Evolutionary conservation across 2,797 vertebrate genomes (phyloP).

Genomic region (Clarias pachynema): DNA sequence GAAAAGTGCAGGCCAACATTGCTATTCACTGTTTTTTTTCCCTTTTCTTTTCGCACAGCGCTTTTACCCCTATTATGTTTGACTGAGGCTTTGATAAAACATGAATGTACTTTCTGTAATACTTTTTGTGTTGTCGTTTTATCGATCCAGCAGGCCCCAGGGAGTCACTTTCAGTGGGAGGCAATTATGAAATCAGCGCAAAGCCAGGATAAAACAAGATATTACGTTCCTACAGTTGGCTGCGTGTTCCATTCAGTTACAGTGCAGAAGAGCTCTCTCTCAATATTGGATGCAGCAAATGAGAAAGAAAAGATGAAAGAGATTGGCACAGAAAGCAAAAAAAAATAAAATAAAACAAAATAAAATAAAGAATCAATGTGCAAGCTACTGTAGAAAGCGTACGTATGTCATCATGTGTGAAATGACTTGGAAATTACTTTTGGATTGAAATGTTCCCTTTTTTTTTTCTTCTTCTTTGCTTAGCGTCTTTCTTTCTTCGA

Average conservation of each 20-base stretch:
- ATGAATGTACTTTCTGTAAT: conserved; percentile 65
- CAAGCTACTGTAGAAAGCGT: conserved; percentile 49
- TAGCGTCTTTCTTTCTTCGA: conserved; percentile 1
- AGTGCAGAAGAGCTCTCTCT: conserved; percentile 52
- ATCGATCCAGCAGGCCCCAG: conserved; percentile 59
- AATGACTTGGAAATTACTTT: conserved; percentile 55
- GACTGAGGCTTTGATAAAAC: conserved; percentile 66
- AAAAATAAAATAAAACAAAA: conserved; percentile 18
- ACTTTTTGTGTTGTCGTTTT: conserved; percentile 62
- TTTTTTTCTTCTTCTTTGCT: background rate
- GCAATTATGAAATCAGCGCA: conserved; percentile 64
- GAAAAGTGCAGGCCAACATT: conserved; percentile 15
- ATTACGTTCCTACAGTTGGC: conserved; percentile 61
- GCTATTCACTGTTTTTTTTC: conserved; percentile 35
- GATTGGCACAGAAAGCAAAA: conserved; percentile 38
- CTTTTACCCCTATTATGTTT: conserved; percentile 53
- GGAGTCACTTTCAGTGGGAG: conserved; percentile 62
- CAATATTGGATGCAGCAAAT: conserved; percentile 54
- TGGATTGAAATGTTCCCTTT: conserved; percentile 47
- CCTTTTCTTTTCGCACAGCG: conserved; percentile 22
- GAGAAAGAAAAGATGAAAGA: conserved; percentile 46
- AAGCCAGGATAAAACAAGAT: conserved; percentile 65
- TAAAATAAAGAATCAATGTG: conserved; percentile 43
- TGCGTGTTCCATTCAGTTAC: conserved; percentile 54
- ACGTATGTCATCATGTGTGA: conserved; percentile 53